Conservation (phyloP, 2,113 vertebrate species). For the Chloebia gouldiae region DNA sequence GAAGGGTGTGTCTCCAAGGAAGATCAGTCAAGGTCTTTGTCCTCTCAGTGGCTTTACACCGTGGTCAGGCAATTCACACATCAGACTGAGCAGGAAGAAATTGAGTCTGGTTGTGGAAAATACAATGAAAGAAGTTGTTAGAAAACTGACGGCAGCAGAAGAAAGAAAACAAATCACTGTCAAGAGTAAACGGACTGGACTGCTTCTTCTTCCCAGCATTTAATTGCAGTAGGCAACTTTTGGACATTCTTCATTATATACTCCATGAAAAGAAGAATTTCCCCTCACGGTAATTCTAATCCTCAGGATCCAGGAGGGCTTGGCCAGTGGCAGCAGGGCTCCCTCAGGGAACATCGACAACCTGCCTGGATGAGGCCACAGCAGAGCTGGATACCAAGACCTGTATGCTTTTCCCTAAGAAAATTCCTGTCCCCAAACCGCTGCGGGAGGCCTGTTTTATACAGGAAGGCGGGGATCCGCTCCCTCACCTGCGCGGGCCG, state of each 20-base stretch:
- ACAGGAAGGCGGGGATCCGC: fast-evolving
- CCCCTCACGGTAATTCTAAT: neutral
- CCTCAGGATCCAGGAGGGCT: neutral
- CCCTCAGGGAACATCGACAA: neutral
- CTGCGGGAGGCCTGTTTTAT: neutral
- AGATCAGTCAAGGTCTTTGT: neutral
- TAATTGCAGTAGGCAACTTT: neutral
- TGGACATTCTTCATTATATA: neutral
- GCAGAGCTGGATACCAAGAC: neutral
- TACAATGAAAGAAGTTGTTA: neutral
- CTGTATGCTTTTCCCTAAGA: too few species aligned
- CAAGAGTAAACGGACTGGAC: neutral
- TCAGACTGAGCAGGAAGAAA: neutral
- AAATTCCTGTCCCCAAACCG: neutral
- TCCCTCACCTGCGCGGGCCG: neutral
- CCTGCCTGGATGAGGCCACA: fast-evolving
- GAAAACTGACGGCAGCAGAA: neutral
- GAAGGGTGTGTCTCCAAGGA: neutral
- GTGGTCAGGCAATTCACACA: neutral
- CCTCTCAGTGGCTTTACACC: neutral
- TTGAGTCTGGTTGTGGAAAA: neutral
- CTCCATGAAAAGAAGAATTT: neutral
- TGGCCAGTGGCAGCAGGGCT: neutral
- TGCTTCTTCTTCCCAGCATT: neutral
- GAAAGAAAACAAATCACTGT: neutral